Conservation (phyloP, 2,113 vertebrate species). For the Zosterops japonicus region DNA sequence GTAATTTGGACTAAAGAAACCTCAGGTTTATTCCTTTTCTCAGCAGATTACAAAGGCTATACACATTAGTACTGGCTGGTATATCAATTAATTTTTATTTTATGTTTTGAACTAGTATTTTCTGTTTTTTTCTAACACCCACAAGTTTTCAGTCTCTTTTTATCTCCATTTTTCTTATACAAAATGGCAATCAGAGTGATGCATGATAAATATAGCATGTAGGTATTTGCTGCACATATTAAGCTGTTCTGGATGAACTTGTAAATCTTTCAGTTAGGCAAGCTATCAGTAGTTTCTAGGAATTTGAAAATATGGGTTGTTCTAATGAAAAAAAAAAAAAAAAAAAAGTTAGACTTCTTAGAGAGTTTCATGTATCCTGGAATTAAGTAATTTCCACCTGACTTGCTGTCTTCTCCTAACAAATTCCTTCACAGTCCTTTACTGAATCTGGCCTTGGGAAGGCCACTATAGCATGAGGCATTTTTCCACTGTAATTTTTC, state of each 20-base stretch:
- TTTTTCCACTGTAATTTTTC: background rate
- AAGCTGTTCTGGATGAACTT: background rate
- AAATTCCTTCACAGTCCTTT: background rate
- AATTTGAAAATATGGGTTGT: background rate
- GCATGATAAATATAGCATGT: background rate
- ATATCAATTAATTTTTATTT: background rate
- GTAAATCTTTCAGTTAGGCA: background rate
- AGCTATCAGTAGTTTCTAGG: background rate
- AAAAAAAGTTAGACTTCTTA: background rate
- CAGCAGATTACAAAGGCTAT: background rate
- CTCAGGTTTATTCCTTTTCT: background rate
- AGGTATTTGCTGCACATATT: background rate
- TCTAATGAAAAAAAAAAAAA: background rate
- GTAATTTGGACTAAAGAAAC: background rate
- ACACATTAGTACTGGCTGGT: background rate
- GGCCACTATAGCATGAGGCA: accelerated
- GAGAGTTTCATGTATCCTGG: background rate
- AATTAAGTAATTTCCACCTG: background rate
- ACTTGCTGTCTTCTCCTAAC: background rate
- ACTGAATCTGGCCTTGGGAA: background rate
- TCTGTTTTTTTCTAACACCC: background rate
- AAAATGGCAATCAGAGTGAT: background rate
- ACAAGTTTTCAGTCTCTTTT: background rate
- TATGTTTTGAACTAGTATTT: background rate
- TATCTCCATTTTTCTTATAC: background rate